phyloP scores from a whole-genome alignment of 2,888 invertebrate species.

The Argyra leucocephala region DNA sequence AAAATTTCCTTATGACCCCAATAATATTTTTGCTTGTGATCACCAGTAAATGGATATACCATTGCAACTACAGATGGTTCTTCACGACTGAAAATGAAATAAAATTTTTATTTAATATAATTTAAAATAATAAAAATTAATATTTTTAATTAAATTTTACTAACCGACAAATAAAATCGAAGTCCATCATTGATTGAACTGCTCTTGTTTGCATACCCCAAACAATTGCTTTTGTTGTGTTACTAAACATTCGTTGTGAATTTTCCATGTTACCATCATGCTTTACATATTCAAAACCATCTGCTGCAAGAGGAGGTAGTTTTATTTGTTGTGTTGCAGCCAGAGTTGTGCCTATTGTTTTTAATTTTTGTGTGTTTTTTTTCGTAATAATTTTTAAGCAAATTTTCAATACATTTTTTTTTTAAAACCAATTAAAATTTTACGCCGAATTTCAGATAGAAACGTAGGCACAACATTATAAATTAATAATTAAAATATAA shows the following conservation, averaged over 20 bases:
- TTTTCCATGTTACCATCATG: slow-evolving; percentile 30
- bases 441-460: not conserved
- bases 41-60: slow-evolving; percentile 96
- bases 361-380: not conserved
- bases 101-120: not conserved
- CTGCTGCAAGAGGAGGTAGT: slow-evolving; percentile 45
- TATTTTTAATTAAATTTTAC: slow-evolving; percentile 14
- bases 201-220: slow-evolving; percentile 99
- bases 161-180: slow-evolving; percentile 44
- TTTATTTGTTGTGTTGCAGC: slow-evolving; percentile 42
- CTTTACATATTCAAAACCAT: slow-evolving; percentile 27
- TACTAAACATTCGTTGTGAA: slow-evolving; percentile 60
- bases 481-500: not conserved
- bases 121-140: slow-evolving; percentile 5
- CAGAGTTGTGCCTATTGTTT: not conserved
- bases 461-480: not conserved
- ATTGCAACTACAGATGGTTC: slow-evolving; percentile 92
- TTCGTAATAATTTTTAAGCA: slow-evolving; percentile 13
- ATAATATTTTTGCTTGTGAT: slow-evolving; percentile 99
- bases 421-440: not conserved
- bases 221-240: slow-evolving; percentile 81
- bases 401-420: slow-evolving; percentile 19
- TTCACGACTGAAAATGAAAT: slow-evolving; percentile 71
- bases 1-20: slow-evolving; percentile 98
- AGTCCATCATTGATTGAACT: slow-evolving; percentile 57